Percentiles rank a stretch among this genome's conserved stretches.
These are phyloP conservation scores for Oxygymnocypris stewartii DNA, from an alignment of 2,113 vertebrate species.

Conservation along the genomic window DNA sequence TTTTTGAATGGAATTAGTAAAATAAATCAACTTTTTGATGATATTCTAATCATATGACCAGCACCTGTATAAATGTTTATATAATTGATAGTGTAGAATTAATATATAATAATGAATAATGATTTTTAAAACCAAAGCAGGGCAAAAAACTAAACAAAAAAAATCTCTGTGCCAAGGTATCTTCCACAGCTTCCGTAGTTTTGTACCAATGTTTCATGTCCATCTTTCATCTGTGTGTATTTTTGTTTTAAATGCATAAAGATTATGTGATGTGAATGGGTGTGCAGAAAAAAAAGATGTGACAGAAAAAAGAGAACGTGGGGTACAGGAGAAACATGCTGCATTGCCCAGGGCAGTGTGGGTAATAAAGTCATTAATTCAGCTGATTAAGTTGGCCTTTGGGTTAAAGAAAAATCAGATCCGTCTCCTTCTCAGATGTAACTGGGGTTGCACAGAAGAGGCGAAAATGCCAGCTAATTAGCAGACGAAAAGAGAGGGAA, in stretches of 20 bases:
- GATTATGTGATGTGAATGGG: conserved; percentile 51
- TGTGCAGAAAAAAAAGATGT: conserved; percentile 19
- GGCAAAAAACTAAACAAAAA: background rate
- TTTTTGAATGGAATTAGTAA: too few relatives aligned
- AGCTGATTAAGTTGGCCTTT: conserved; percentile 84
- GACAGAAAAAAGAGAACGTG: conserved; percentile 51
- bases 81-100: background rate
- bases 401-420: conserved; percentile 83
- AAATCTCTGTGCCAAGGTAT: too few relatives aligned
- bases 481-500: conserved; percentile 72
- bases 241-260: conserved; percentile 64
- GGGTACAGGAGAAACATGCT: conserved; percentile 67
- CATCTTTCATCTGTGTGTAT: conserved; percentile 22
- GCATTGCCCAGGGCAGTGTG: conserved; percentile 73
- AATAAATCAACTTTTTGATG: too few relatives aligned
- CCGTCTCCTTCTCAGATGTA: conserved; percentile 80
- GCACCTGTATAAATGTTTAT: background rate
- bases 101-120: background rate
- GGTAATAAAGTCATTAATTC: conserved; percentile 83
- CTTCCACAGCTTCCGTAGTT: too few relatives aligned
- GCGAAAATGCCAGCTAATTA: conserved; percentile 76
- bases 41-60: too few relatives aligned
- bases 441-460: conserved; percentile 73
- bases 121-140: background rate
- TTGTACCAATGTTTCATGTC: conserved; percentile 36